A percentile compares a stretch with the other conserved stretches of the same genome.
These are phyloP conservation scores for Pseudochirops corinnae DNA, from an alignment of 2,797 vertebrate species.

Conservation along the genomic window DNA sequence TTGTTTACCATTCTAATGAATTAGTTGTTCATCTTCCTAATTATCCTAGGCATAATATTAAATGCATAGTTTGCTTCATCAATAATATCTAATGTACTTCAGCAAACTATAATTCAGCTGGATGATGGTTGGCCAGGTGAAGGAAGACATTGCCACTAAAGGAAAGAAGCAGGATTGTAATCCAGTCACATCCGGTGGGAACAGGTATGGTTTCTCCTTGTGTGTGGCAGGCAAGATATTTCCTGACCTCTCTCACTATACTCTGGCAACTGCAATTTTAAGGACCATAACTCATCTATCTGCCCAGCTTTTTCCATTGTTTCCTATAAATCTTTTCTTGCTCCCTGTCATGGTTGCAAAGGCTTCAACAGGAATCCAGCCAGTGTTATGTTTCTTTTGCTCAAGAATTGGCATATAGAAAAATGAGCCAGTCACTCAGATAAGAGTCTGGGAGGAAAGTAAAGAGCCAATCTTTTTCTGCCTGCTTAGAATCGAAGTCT, in stretches of 20 bases:
- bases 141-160: conserved; percentile 67
- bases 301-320: conserved; percentile 38
- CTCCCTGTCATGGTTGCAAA: conserved; percentile 35
- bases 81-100: conserved; percentile 64
- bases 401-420: not conserved
- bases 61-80: conserved; percentile 69
- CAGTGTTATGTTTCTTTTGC: conserved; percentile 27
- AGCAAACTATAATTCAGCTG: conserved; percentile 58
- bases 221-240: conserved; percentile 23
- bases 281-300: conserved; percentile 15
- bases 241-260: conserved; percentile 8
- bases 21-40: conserved; percentile 73
- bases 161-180: conserved; percentile 25
- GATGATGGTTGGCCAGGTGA: conserved; percentile 56
- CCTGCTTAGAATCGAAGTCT: conserved; percentile 45
- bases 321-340: conserved; percentile 57
- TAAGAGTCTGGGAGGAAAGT: conserved; percentile 33
- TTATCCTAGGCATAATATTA: conserved; percentile 78
- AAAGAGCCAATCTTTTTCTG: not conserved
- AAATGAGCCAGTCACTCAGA: not conserved
- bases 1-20: conserved; percentile 76
- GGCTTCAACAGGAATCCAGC: conserved; percentile 40
- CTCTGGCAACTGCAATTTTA: conserved; percentile 37
- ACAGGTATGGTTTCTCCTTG: conserved; percentile 37
- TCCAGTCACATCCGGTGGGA: not conserved